phyloP scores from a whole-genome alignment of 2,888 invertebrate genomes.

The Aphrophora alni region DNA sequence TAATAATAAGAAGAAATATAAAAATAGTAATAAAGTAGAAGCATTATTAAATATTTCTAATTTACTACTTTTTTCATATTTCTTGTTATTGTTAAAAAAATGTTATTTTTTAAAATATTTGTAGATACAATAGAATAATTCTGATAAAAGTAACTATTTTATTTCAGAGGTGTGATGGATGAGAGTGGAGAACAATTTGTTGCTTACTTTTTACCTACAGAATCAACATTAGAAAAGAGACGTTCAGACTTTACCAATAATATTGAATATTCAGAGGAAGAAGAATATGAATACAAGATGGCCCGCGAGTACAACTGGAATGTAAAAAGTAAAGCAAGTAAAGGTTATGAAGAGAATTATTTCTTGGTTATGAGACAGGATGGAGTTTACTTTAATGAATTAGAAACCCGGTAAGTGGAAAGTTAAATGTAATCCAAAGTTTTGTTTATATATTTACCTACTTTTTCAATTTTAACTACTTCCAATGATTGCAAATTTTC shows the following conservation, averaged over 20 bases:
- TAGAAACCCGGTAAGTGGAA: slow-evolving; percentile 76
- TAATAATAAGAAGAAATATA: no score
- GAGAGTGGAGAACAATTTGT: slow-evolving; percentile 99
- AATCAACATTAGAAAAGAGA: slow-evolving; percentile 89
- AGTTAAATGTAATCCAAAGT: slow-evolving; percentile 22
- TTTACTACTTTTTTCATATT: no score
- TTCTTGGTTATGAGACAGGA: slow-evolving; percentile 92
- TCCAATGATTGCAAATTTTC: not conserved
- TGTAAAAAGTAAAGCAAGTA: slow-evolving; percentile 94
- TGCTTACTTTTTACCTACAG: slow-evolving; percentile 96
- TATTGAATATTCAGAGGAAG: slow-evolving; percentile 84
- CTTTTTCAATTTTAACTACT: not conserved
- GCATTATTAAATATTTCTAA: no score
- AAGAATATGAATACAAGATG: slow-evolving; percentile 96
- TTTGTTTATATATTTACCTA: no score
- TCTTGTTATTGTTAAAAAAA: no score
- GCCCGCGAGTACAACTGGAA: slow-evolving; percentile 99
- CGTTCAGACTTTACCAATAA: slow-evolving; percentile 78
- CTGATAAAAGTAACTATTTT: slow-evolving; percentile 2
- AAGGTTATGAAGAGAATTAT: slow-evolving; percentile 97
- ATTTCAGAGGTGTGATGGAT: slow-evolving; percentile 94
- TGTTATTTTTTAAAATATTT: no score
- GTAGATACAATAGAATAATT: not conserved
- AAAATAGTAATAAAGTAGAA: no score
- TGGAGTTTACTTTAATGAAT: slow-evolving; percentile 92